Evolutionary conservation across 2,797 vertebrate genomes (phyloP).

Genomic region (Sebastes paucispinis): DNA sequence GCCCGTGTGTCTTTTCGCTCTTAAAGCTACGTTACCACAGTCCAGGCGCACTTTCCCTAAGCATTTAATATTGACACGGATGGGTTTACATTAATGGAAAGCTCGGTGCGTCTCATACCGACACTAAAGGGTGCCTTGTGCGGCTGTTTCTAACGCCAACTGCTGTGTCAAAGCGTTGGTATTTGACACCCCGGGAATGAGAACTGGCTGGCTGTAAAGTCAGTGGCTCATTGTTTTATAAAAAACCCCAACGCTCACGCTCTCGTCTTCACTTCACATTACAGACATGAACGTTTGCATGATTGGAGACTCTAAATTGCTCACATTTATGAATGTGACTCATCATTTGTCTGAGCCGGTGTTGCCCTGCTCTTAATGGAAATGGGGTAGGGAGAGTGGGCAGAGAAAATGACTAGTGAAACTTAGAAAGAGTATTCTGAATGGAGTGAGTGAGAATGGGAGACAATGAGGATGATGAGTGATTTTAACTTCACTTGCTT

Average conservation of each 20-base stretch:
- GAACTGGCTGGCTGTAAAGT: background rate
- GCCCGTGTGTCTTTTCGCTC: too few species aligned
- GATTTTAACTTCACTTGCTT: conserved; percentile 40
- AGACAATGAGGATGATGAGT: conserved; percentile 30
- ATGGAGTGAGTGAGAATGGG: background rate
- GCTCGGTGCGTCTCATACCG: too few species aligned
- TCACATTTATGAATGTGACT: conserved; percentile 34
- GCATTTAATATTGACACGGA: too few species aligned
- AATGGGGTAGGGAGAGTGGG: background rate
- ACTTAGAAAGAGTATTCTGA: background rate
- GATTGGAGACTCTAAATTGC: conserved; percentile 12
- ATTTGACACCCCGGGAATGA: too few species aligned
- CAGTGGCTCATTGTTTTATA: conserved; percentile 6
- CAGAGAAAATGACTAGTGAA: conserved; percentile 11
- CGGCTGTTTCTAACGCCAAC: too few species aligned
- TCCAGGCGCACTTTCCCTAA: too few species aligned
- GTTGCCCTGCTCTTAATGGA: conserved; percentile 24
- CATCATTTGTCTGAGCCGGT: conserved; percentile 17
- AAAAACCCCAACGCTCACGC: background rate
- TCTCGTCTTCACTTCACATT: background rate
- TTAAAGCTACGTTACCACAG: too few species aligned
- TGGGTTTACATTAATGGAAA: too few species aligned
- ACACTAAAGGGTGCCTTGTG: too few species aligned
- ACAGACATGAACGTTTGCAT: background rate
- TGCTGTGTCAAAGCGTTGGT: too few species aligned